Evolutionary conservation across 1,140 invertebrate genomes (phyloP).

Genomic region (Caenorhabditis latens): DNA sequence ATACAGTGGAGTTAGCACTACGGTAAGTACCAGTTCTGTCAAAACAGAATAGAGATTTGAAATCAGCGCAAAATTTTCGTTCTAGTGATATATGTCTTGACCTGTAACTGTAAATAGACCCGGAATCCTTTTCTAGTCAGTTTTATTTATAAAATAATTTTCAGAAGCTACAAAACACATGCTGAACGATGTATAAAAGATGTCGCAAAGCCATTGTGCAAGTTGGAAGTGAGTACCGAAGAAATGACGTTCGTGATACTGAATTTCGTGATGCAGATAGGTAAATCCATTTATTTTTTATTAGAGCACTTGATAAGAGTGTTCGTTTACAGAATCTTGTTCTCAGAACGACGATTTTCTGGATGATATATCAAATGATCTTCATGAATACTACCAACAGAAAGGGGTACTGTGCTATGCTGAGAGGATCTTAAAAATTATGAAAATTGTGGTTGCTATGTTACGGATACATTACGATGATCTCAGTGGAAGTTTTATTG

Average conservation of each 20-base stretch:
- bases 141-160: neutral
- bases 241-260: neutral
- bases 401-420: neutral
- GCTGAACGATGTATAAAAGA: neutral
- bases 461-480: neutral
- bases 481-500: neutral
- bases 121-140: no score
- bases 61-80: no score
- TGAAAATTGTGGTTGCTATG: neutral
- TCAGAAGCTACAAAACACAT: neutral
- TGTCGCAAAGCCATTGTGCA: neutral
- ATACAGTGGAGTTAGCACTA: neutral
- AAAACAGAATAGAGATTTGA: no score
- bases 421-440: neutral
- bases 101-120: neutral
- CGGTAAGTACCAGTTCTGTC: no score
- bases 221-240: neutral
- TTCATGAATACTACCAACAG: neutral
- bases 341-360: neutral
- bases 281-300: neutral
- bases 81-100: no score
- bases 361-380: neutral
- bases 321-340: neutral
- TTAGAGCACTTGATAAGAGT: neutral
- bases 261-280: neutral